Base-by-base conservation (phyloP, 2,888 invertebrate genomes). In the Lapara coniferarum region DNA sequence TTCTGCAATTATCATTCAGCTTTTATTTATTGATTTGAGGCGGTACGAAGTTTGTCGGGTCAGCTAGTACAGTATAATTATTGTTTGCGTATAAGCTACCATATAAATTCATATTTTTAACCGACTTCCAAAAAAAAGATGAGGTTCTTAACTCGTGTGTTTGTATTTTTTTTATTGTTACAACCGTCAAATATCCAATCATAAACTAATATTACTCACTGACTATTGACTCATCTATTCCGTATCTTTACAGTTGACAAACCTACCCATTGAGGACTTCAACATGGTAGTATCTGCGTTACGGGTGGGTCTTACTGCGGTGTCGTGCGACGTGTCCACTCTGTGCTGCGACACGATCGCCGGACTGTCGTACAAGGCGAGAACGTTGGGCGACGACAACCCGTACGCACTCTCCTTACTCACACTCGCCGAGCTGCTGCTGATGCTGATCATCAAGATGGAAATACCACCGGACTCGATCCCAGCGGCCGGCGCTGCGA, bases 381-480 rank as follows among this genome's bases (percentile, higher is more conserved):
- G 89, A 1, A 81, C 81, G 0, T 71, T 90, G 5, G 88, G 86
- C 68, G 88, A 87, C 44, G 88, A 91, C 76, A 92, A 89, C 69
- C 89, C 89, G 0, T 91, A 90, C 78, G 82, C 92, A 0, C 69
- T 88, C 4, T 88, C 92, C 0, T 75, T 94, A 0, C 79, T 91
- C 0, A 84, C 89, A 0, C 78, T 94, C 5, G 93, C 93, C 0
- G 92, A 92, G 63, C 69, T 93, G 3, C 76, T 94, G 0, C 80
- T 91, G 2, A 92, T 91, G 92, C 81, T 92, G 2, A 92, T 91
- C 6, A 89, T 93, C 6, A 92, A 92, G 71, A 91, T 92, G 91
- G 93, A 93, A 75, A 92, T 93, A 71, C 92, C 93, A 0, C 91
- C 91, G 0, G 93, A 94, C 57, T 91, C 92, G 0, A 91, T 93